phyloP scores from a whole-genome alignment of 2,888 invertebrate genomes.

The Agriopis marginaria region DNA sequence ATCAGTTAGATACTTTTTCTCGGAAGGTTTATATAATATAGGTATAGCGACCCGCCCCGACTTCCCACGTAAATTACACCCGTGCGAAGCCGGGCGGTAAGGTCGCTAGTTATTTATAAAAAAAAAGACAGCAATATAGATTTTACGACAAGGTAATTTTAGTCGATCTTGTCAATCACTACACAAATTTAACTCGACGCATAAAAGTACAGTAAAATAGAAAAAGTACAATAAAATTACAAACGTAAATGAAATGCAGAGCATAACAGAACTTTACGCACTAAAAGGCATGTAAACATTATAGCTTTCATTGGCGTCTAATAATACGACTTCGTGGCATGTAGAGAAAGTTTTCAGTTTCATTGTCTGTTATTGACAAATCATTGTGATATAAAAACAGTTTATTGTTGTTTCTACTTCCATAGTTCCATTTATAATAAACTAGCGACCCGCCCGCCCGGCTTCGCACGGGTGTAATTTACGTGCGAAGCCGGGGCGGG shows the following conservation, averaged over 20 bases:
- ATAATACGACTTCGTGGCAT: background rate
- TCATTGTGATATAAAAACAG: background rate
- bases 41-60: no score
- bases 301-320: conserved; percentile 13
- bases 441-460: no score
- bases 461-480: no score
- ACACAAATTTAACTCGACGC: conserved; percentile 18
- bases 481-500: no score
- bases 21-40: no score
- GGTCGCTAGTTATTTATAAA: background rate
- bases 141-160: conserved; percentile 21
- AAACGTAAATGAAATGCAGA: conserved; percentile 8
- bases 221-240: conserved; percentile 32
- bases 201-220: conserved; percentile 37
- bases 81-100: no score
- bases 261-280: conserved; percentile 21
- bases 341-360: background rate
- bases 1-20: no score
- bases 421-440: background rate
- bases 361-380: no score
- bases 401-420: background rate
- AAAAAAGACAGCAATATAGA: background rate
- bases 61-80: no score
- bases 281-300: conserved; percentile 15
- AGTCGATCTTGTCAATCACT: background rate